These are phyloP conservation scores for Aphaenogaster ashmeadi DNA, from an alignment of 1,140 invertebrate genomes.

Conservation along the genomic window DNA sequence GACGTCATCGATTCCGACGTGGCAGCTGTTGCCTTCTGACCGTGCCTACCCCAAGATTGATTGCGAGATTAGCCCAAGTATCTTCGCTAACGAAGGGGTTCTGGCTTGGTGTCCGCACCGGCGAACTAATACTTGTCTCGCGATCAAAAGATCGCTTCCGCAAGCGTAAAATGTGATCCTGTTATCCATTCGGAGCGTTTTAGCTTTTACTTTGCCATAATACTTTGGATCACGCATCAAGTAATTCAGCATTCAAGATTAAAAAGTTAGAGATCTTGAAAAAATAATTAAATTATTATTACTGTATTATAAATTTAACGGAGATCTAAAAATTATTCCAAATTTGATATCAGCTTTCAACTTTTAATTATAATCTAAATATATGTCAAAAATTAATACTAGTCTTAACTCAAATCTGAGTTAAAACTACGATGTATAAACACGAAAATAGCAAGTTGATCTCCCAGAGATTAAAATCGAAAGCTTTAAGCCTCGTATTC, in stretches of 20 bases:
- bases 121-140: slow-evolving; percentile 15
- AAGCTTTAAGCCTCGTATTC: background rate
- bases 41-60: slow-evolving; percentile 74
- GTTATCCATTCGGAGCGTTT: background rate
- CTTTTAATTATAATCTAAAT: background rate
- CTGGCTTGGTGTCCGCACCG: slow-evolving; percentile 49
- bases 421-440: background rate
- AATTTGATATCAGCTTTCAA: background rate
- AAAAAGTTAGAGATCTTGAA: background rate
- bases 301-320: background rate
- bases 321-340: background rate
- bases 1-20: slow-evolving; percentile 69
- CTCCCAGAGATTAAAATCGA: slow-evolving; percentile 4
- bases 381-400: background rate
- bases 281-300: background rate
- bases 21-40: slow-evolving; percentile 75
- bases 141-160: slow-evolving; percentile 43
- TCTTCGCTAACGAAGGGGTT: slow-evolving; percentile 68
- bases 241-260: background rate
- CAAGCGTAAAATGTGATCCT: slow-evolving; percentile 7
- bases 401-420: background rate
- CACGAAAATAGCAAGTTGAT: background rate
- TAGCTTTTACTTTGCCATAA: background rate
- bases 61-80: slow-evolving; percentile 75
- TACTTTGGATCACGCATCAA: background rate